Percentiles rank a stretch among this genome's conserved stretches.
Evolutionary conservation across 2,888 invertebrate species (phyloP).

Genomic region (Cordilura impudica): DNA sequence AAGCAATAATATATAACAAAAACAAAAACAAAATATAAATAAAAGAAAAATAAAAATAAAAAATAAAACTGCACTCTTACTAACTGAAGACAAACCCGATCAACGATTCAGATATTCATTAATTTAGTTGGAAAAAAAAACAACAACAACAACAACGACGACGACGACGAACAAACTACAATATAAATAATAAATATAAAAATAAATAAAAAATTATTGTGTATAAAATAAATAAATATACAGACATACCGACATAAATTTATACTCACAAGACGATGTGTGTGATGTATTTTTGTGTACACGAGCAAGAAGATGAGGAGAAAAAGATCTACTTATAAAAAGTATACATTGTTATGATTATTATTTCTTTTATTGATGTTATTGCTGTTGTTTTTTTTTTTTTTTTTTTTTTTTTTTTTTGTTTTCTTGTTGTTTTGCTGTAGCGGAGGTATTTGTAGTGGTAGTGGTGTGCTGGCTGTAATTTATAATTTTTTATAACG

Average conservation of each 20-base stretch:
- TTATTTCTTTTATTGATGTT: slow-evolving; percentile 21
- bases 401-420: slow-evolving; percentile 2
- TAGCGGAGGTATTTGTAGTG: slow-evolving; percentile 35
- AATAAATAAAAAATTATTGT: slow-evolving; percentile 39
- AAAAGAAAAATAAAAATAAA: slow-evolving; percentile 3
- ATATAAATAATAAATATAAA: slow-evolving; percentile 56
- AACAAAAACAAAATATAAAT: slow-evolving; percentile 12
- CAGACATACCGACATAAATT: too few species aligned
- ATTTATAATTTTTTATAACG: slow-evolving; percentile 76
- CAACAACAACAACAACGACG: neutral
- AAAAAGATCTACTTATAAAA: slow-evolving; percentile 52
- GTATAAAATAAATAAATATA: slow-evolving; percentile 46
- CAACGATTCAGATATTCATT: slow-evolving; percentile 68
- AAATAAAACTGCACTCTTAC: slow-evolving; percentile 41
- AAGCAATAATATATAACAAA: slow-evolving; percentile 22
- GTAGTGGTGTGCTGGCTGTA: slow-evolving; percentile 70
- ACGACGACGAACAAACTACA: slow-evolving; percentile 20
- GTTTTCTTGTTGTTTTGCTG: slow-evolving; percentile 31
- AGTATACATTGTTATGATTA: slow-evolving; percentile 58
- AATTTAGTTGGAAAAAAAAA: slow-evolving; percentile 67
- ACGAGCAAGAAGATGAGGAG: slow-evolving; percentile 52
- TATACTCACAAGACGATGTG: slow-evolving; percentile 42
- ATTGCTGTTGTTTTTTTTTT: slow-evolving; percentile 16
- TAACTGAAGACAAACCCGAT: slow-evolving; percentile 58
- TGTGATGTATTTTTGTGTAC: slow-evolving; percentile 18